Evolutionary conservation across 2,797 vertebrate species (phyloP), one percentile per base, ranked within the genome.

Genomic region (Hippopotamyrus pictus): DNA sequence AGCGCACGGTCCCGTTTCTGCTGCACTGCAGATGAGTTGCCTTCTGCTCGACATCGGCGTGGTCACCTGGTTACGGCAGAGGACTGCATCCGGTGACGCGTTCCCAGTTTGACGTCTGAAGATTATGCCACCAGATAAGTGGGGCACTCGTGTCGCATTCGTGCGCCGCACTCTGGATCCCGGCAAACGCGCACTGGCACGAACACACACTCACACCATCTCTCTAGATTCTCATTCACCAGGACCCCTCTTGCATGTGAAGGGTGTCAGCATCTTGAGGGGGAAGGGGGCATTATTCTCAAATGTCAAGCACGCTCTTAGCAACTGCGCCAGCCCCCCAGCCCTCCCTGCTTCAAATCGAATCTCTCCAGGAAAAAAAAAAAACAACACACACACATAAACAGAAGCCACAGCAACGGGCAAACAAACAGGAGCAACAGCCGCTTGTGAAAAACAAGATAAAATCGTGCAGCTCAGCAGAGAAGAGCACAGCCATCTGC

Each of bases 61-160:
- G 8, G 44, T 41, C 73, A 44, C 73, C 73, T 79, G 57, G 79
- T 22, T 7, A 22, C 44, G 29, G 83, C 82, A 3, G 44, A 46
- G 22, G 41, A 46, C 37, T 54, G 33, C 88, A 84, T 33, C 73
- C 65, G 48, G 65, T 65, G 50, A 82, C 44, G 29, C 86, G 8
- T 19, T 62, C 84, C 86, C 59, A 86, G 87, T 88, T 87, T 79
- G 90, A 86, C 89, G 41, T 44, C 76, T 59, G 14, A 84, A 76
- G 46, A 54, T 50, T 46, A 17, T 19, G 65, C 59, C 86, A 62
- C 54, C 44, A n/a, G 50, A 48, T 46, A 92, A 91, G 85, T 90
- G 89, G 76, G 88, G 53, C 82, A n/a, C 87, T 90, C 88, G 88
- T 90, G 91, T 33, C 90, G 90, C 89, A 90, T 65, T 90, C 73